Base-by-base conservation (phyloP, 2,888 invertebrate species). In the Hyposoter didymator region DNA sequence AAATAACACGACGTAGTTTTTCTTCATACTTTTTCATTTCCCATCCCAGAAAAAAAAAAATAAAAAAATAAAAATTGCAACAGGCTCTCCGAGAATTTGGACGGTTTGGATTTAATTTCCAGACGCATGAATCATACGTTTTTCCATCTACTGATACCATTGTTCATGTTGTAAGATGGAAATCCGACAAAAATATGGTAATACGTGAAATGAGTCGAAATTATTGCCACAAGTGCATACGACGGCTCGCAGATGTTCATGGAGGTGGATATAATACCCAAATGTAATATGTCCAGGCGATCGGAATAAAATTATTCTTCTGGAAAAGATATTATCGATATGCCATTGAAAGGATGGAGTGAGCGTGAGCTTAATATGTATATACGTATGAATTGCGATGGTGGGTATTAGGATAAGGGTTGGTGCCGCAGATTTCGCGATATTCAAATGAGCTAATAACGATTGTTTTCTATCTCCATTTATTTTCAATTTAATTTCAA, bases 281-380 rank as follows among this genome's bases (percentile, higher is more conserved):
- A 47, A 80, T 74, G 66, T 90, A 90, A 91, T 91, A 91, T 90
- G 90, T 90, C 88, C 52, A 73, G 52, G 84, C 87, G 88, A 86
- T 86, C 88, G 90, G 90, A 89, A 91, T 91, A 90, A 91, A 91
- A 91, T 92, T 91, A 92, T 92, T 91, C 91, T 88, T 88, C 89
- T 88, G 90, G 88, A 76, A 89, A 88, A 88, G 87, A 90, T 90
- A 91, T 91, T 91, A 92, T 92, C 90, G 90, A 89, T 91, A 90
- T 91, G 89, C 88, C 72, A 80, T 72, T 35, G 85, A 76, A 59
- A 32, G 78, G 17, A 64, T 55, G 55, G 45, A 52, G 62, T 14
- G 49, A 72, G 52, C 59, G 59, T 43, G 59, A 74, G 22, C 59
- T 74, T 43, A 39, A 28, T 6, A 17, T 8, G 28, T 59, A 10